Conservation (phyloP, 1,140 invertebrate species). For the Ostrea denselamellosa region DNA sequence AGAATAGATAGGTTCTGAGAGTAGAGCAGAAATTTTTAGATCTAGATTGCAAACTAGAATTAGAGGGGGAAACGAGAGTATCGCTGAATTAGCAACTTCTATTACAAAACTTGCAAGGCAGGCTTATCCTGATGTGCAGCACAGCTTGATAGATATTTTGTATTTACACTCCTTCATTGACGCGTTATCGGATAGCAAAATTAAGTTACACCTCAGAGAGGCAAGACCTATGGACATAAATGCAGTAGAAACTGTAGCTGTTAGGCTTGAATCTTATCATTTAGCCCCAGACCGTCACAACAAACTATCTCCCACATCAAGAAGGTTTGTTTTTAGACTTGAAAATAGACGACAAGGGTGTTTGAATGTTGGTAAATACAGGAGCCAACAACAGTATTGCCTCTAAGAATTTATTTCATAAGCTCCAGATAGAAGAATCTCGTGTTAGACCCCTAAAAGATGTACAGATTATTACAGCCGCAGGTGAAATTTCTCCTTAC, state of each 20-base stretch:
- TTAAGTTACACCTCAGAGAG: not conserved
- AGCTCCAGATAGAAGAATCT: too few relatives aligned
- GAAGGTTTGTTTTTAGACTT: too few relatives aligned
- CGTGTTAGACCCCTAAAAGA: too few relatives aligned
- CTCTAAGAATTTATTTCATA: not conserved
- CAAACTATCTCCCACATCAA: too few relatives aligned
- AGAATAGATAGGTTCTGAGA: constrained; percentile 22
- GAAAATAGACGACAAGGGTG: not conserved
- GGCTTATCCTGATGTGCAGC: not conserved
- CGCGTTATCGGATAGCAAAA: not conserved
- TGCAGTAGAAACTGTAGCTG: not conserved
- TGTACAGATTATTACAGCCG: too few relatives aligned
- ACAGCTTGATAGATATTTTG: not conserved
- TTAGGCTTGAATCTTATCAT: not conserved
- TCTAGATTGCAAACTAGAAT: constrained; percentile 41
- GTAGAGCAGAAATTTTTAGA: constrained; percentile 39
- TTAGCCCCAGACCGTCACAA: too few relatives aligned
- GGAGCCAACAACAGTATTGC: constrained; percentile 12
- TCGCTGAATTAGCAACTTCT: constrained; percentile 37
- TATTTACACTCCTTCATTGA: constrained; percentile 10
- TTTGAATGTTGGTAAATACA: constrained; percentile 38
- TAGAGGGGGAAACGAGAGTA: constrained; percentile 10
- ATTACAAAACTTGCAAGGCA: constrained; percentile 38
- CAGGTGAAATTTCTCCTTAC: constrained; percentile 21
- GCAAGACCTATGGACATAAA: not conserved